Percentiles rank a stretch among this genome's conserved stretches.
Evolutionary conservation across 2,888 invertebrate species (phyloP).

Genomic region (Netelia virgata): DNA sequence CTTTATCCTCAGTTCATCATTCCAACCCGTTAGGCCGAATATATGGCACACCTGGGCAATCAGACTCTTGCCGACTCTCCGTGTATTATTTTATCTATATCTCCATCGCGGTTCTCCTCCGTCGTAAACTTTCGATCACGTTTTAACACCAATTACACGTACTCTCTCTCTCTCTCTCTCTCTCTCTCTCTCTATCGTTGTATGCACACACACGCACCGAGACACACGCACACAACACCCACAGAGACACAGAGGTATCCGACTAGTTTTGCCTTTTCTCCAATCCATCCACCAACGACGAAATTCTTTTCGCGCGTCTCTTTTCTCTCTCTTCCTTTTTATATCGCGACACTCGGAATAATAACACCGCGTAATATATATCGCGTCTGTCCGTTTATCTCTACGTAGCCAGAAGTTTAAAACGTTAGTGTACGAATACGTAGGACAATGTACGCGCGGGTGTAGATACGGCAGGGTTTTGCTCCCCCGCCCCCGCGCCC

Average conservation of each 20-base stretch:
- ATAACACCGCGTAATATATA: background rate
- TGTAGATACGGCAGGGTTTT: slow-evolving; percentile 48
- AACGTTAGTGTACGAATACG: background rate
- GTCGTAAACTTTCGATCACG: no score
- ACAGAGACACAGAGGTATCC: slow-evolving; percentile 15
- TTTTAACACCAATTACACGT: no score
- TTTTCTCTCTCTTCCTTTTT: no score
- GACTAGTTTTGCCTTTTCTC: slow-evolving; percentile 23
- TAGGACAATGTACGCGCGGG: background rate
- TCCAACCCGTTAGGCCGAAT: background rate
- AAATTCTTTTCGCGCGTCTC: no score
- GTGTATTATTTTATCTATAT: background rate
- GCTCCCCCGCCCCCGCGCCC: slow-evolving; percentile 39
- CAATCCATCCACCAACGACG: background rate
- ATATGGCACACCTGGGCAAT: slow-evolving; percentile 2
- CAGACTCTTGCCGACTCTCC: background rate
- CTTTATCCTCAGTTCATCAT: background rate
- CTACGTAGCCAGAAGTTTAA: background rate
- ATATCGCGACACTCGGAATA: background rate
- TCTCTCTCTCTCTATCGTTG: slow-evolving; percentile 57
- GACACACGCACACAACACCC: background rate
- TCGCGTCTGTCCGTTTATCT: background rate
- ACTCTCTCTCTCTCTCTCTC: slow-evolving; percentile 31
- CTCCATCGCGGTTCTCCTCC: background rate
- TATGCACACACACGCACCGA: slow-evolving; percentile 19